phyloP scores from a whole-genome alignment of 1,140 invertebrate species.

The Brachionus asplanchnoidis region DNA sequence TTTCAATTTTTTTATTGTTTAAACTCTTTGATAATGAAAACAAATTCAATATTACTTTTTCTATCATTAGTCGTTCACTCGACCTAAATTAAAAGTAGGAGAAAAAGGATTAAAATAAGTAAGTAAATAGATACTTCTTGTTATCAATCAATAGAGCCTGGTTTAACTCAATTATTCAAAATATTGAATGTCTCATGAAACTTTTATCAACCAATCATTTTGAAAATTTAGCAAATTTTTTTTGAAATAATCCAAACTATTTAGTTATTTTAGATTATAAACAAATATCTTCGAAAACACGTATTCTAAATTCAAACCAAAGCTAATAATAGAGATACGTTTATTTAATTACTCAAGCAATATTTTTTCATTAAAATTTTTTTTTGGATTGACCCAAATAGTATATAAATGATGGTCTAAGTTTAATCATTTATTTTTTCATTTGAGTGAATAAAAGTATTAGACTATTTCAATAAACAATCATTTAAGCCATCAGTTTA shows the following conservation, averaged over 20 bases:
- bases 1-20: neutral
- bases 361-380: neutral
- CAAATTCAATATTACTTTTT: neutral
- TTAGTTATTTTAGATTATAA: neutral
- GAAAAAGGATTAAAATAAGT: constrained; percentile 46
- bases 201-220: neutral
- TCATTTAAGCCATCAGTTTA: too few relatives aligned
- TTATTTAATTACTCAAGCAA: neutral
- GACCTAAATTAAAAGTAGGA: neutral
- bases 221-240: neutral
- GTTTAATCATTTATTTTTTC: too few relatives aligned
- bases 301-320: neutral
- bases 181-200: neutral
- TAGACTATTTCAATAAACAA: too few relatives aligned
- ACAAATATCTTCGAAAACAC: neutral
- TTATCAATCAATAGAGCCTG: neutral
- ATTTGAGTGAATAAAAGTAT: too few relatives aligned
- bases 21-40: neutral
- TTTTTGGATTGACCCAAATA: neutral
- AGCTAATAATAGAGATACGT: neutral
- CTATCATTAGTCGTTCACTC: neutral
- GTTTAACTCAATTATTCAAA: constrained; percentile 6
- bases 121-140: constrained; percentile 26
- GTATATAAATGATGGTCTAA: too few relatives aligned
- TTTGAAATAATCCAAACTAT: neutral